These are phyloP conservation scores for Macrotis lagotis DNA, from an alignment of 2,113 vertebrate genomes.

Conservation along the genomic window DNA sequence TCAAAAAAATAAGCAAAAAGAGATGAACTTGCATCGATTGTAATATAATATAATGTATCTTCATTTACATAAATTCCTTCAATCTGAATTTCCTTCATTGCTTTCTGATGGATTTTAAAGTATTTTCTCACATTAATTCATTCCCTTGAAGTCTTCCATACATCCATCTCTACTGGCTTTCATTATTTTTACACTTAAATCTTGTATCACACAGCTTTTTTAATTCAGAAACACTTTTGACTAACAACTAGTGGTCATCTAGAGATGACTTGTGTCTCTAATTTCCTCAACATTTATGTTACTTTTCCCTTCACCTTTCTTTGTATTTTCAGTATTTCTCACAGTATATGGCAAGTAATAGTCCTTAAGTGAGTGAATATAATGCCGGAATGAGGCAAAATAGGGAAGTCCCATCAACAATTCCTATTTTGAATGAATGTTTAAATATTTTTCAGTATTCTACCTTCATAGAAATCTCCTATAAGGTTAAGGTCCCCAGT, in stretches of 20 bases:
- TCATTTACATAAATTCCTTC: neutral
- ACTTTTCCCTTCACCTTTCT: neutral
- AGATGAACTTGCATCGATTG: neutral
- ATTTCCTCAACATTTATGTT: neutral
- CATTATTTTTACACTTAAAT: neutral
- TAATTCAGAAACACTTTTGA: neutral
- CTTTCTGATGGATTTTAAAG: neutral
- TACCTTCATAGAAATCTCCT: neutral
- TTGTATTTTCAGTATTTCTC: neutral
- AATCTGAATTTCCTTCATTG: neutral
- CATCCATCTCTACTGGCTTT: neutral
- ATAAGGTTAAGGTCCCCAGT: neutral
- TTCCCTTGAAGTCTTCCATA: neutral
- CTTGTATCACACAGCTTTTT: neutral
- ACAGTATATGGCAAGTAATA: neutral
- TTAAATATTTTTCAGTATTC: neutral
- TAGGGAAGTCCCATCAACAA: neutral
- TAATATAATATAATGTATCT: neutral
- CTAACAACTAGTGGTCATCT: neutral
- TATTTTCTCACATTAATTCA: neutral
- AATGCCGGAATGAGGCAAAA: neutral
- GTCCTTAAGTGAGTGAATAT: neutral
- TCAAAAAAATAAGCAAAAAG: neutral
- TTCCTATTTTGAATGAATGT: neutral
- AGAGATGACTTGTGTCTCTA: neutral